Evolutionary conservation across 2,113 vertebrate genomes (phyloP), one percentile per base, ranked within the genome.

Genomic region (Lagopus leucura): DNA sequence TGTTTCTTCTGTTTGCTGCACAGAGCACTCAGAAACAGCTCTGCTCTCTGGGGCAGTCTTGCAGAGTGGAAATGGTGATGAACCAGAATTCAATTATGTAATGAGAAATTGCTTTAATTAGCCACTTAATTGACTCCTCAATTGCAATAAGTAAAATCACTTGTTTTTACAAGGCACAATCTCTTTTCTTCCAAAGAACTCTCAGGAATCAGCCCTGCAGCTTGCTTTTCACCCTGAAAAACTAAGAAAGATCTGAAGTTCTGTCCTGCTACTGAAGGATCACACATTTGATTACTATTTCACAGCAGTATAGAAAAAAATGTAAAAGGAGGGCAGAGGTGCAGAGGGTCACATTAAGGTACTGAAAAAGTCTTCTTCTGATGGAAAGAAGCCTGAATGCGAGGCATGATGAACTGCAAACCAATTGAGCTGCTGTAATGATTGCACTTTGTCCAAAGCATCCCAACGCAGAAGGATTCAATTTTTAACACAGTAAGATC

Each of bases 71-170:
- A 96, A 83, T 71, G 16, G 74, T 80, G 90, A 95, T 93, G 86
- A 96, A 95, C 52, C 55, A 96, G 88, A 96, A 95, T 95, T 95
- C 93, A 97, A 93, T 97, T 97, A 97, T 91, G 87, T 94, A 95
- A 96, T 95, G 78, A 96, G 94, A 88, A 94, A 96, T 87, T 92
- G 85, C 93, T 95, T 96, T 96, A 95, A 97, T 97, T 96, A 96
- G 94, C 64, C 85, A 95, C 94, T 86, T 95, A 97, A 97, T 95
- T 95, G 95, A 94, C 83, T 97, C 65, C 87, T 93, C 57, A 3
- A 88, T 69, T 79, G 82, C 92, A 96, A 92, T 95, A 97, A 94
- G 89, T 92, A 94, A 95, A 95, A 94, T 82, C 27, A 66, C 85
- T 93, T 34, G 9, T 69, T 95, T 95, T 92, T 90, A 96, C 84